phyloP scores from a whole-genome alignment of 1,140 invertebrate species.

The Centruroides sculpturatus region DNA sequence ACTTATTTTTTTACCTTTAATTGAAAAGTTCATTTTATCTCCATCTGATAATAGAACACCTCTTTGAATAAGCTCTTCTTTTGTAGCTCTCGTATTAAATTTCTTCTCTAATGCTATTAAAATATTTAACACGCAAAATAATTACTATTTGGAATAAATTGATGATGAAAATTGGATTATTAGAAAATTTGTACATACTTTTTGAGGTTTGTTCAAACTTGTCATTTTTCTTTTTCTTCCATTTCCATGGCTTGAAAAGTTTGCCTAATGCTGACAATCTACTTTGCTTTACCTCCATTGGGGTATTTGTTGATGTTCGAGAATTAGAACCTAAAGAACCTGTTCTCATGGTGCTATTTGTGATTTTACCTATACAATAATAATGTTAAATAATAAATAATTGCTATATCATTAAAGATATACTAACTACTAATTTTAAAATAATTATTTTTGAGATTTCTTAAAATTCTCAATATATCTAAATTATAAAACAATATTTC shows the following conservation, averaged over 20 bases:
- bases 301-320: slow-evolving; percentile 6
- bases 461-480: too few species aligned
- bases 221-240: slow-evolving; percentile 96
- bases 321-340: slow-evolving; percentile 13
- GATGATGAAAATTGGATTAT: too few species aligned
- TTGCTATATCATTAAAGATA: too few species aligned
- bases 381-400: too few species aligned
- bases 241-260: slow-evolving; percentile 96
- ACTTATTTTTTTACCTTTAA: too few species aligned
- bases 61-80: slow-evolving; percentile 91
- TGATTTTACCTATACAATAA: slow-evolving; percentile 5
- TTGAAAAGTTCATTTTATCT: slow-evolving; percentile 3
- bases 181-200: slow-evolving; percentile 44
- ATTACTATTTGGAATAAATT: neutral
- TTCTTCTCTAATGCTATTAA: slow-evolving; percentile 84
- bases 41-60: slow-evolving; percentile 75
- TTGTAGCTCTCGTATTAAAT: slow-evolving; percentile 90
- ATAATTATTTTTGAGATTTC: too few species aligned
- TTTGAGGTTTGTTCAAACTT: slow-evolving; percentile 89
- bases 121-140: slow-evolving; percentile 19
- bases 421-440: too few species aligned
- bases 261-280: slow-evolving; percentile 84
- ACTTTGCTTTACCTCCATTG: slow-evolving; percentile 33
- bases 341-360: slow-evolving; percentile 14
- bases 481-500: too few species aligned